Percentiles rank a stretch among this genome's conserved stretches.
Conservation (phyloP, 2,888 invertebrate genomes). For the Euzophera pinguis region DNA sequence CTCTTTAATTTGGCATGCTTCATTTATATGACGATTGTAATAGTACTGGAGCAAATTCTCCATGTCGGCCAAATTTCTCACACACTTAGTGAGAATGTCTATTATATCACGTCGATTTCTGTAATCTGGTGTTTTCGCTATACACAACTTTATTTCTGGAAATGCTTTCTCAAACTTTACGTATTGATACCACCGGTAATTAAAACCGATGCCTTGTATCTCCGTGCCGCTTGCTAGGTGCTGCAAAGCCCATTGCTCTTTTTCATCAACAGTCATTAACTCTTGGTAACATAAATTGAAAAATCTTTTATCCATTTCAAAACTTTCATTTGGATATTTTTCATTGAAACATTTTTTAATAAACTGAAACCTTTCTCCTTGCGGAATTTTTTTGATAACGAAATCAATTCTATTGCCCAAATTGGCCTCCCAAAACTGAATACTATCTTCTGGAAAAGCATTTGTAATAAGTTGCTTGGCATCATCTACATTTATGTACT, state of each 20-base stretch:
- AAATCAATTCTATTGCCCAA: conserved; percentile 32
- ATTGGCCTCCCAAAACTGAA: conserved; percentile 37
- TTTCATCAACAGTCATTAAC: conserved; percentile 40
- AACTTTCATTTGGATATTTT: conserved; percentile 37
- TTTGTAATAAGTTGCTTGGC: conserved; percentile 35
- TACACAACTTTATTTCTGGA: conserved; percentile 35
- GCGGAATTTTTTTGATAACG: conserved; percentile 40
- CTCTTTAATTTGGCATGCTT: conserved; percentile 31
- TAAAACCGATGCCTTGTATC: conserved; percentile 33
- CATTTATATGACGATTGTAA: conserved; percentile 49
- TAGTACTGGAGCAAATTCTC: conserved; percentile 43
- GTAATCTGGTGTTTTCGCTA: conserved; percentile 32
- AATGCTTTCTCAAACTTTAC: conserved; percentile 45
- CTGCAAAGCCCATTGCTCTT: conserved; percentile 46
- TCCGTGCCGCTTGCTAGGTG: conserved; percentile 40
- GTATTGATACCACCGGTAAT: conserved; percentile 49
- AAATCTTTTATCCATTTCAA: conserved; percentile 41
- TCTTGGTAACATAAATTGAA: conserved; percentile 30
- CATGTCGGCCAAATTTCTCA: conserved; percentile 38
- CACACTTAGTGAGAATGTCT: conserved; percentile 34
- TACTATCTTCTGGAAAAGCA: conserved; percentile 31
- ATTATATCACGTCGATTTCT: conserved; percentile 36
- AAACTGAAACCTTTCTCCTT: conserved; percentile 33
- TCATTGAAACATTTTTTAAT: conserved; percentile 39
- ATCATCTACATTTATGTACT: conserved; percentile 35